Percentiles rank a stretch among this genome's conserved stretches.
These are phyloP conservation scores for Tachyglossus aculeatus DNA, from an alignment of 2,797 vertebrate genomes.

Conservation along the genomic window DNA sequence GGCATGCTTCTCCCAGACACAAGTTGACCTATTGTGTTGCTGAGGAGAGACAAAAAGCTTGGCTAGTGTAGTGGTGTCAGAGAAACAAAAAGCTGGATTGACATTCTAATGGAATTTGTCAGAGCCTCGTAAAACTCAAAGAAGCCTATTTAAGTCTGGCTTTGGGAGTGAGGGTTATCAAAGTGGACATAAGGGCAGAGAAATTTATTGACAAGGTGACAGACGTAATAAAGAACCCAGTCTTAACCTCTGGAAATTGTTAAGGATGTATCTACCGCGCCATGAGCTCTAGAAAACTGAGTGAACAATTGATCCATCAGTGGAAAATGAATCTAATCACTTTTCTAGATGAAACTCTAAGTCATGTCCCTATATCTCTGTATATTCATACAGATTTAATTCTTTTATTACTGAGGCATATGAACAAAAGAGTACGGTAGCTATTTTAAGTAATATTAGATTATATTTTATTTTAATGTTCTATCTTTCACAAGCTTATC, in stretches of 20 bases:
- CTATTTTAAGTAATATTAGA: too few relatives aligned
- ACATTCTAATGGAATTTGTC: slow-evolving; percentile 32
- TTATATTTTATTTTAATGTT: not conserved
- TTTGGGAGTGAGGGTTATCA: not conserved
- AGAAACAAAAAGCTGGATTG: not conserved
- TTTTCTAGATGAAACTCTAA: not conserved
- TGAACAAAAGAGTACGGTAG: too few relatives aligned
- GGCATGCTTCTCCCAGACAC: not conserved
- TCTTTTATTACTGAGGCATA: too few relatives aligned
- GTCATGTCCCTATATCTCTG: too few relatives aligned
- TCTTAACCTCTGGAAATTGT: not conserved
- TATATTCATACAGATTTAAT: too few relatives aligned
- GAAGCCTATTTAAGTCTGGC: not conserved
- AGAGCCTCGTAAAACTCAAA: not conserved
- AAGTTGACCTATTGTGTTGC: slow-evolving; percentile 4
- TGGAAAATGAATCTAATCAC: not conserved
- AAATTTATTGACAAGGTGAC: slow-evolving; percentile 6
- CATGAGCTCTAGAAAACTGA: not conserved
- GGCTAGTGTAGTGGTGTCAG: not conserved
- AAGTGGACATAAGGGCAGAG: not conserved
- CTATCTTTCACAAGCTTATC: not conserved
- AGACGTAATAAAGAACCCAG: not conserved
- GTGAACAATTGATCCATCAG: not conserved
- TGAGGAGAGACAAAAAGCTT: slow-evolving; percentile 21
- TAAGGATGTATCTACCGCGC: not conserved